phyloP scores from a whole-genome alignment of 64 coral and sea anemone species.

The Anthopleura sola region DNA sequence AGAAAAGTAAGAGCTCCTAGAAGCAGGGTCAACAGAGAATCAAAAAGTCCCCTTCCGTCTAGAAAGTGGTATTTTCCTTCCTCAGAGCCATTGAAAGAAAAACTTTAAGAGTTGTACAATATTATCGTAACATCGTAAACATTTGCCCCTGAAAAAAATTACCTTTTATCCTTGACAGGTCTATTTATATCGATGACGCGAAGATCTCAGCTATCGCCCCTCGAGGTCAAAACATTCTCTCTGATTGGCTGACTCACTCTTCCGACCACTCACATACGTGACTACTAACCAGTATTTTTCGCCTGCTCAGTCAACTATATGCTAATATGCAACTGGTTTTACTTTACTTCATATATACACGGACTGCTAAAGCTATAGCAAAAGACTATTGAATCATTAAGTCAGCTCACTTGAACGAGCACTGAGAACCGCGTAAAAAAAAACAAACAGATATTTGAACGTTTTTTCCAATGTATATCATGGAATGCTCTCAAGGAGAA shows the following conservation, averaged over 20 bases:
- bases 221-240: background rate
- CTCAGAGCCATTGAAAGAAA: background rate
- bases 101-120: background rate
- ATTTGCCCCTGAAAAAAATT: background rate
- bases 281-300: background rate
- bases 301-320: background rate
- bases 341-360: background rate
- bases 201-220: background rate
- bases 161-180: background rate
- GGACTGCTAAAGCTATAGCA: background rate
- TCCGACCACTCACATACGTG: background rate
- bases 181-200: constrained; percentile 10
- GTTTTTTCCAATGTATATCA: background rate
- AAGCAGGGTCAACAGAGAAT: background rate
- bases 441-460: background rate
- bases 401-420: background rate
- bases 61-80: background rate
- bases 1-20: background rate
- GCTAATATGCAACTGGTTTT: background rate
- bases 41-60: background rate
- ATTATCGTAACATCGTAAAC: background rate
- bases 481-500: constrained; percentile 22
- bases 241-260: background rate
- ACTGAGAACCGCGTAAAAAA: background rate
- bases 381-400: background rate